Evolutionary conservation across 2,797 vertebrate species (phyloP).

Genomic region (Nothura maculosa): DNA sequence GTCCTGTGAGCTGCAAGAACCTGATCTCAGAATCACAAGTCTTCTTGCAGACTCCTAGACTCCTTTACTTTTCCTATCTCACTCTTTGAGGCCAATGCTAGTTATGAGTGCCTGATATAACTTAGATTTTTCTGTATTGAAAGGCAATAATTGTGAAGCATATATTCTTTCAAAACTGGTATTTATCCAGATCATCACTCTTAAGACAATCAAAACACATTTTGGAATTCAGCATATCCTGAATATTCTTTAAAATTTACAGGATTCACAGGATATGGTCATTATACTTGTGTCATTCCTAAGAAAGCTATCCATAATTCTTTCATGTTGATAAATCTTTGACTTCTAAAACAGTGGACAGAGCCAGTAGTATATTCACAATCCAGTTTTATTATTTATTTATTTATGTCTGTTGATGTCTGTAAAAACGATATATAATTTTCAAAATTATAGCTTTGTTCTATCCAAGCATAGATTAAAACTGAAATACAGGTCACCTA

Average conservation of each 20-base stretch:
- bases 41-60: neutral
- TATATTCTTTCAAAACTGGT: neutral
- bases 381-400: too few species aligned
- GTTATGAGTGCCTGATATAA: neutral
- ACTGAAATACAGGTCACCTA: neutral
- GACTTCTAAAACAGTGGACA: neutral
- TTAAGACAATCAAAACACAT: neutral
- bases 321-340: neutral
- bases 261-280: neutral
- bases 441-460: neutral
- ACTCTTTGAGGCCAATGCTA: neutral
- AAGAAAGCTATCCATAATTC: neutral
- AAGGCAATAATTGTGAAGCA: neutral
- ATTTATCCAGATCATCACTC: neutral
- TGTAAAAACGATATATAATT: neutral
- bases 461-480: neutral
- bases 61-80: conserved; percentile 14
- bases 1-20: neutral
- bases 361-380: neutral
- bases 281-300: neutral
- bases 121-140: neutral
- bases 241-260: neutral
- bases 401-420: neutral
- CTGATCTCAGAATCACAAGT: neutral
- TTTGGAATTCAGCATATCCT: accelerated